phyloP scores from a whole-genome alignment of 2,113 vertebrate species.

The Pelecanoides urinatrix region DNA sequence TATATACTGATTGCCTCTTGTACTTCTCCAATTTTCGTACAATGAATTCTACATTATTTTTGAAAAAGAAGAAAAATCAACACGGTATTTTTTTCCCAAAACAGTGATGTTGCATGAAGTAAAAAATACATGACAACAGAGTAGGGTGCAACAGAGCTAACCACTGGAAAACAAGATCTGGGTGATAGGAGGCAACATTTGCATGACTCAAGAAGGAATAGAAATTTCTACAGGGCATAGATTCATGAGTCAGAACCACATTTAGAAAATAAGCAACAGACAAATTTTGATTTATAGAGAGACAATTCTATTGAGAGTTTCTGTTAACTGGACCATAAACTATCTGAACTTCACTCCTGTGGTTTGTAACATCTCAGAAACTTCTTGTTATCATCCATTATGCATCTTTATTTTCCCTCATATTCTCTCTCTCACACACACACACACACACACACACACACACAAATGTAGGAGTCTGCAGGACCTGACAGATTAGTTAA shows the following conservation, averaged over 20 bases:
- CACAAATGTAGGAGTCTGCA: not conserved
- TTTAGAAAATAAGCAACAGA: not conserved
- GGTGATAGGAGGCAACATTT: not conserved
- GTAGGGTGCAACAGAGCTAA: not conserved
- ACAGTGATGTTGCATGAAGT: not conserved
- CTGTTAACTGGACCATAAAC: not conserved
- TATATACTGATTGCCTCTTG: not conserved
- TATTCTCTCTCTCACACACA: too few species aligned
- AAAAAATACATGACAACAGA: not conserved
- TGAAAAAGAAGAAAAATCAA: not conserved
- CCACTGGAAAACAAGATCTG: not conserved
- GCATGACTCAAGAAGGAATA: not conserved
- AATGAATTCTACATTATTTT: not conserved
- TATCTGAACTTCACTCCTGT: not conserved
- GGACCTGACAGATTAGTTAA: not conserved
- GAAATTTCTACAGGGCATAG: constrained; percentile 13
- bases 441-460: not conserved
- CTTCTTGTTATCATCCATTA: not conserved
- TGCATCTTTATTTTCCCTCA: not conserved
- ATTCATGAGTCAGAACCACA: constrained; percentile 23
- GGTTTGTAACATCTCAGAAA: not conserved
- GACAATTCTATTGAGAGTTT: not conserved
- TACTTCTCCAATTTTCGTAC: not conserved
- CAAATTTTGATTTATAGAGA: not conserved
- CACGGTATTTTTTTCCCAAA: not conserved